Conservation (phyloP, 2,888 invertebrate genomes). For the Cheilosia pagana region DNA sequence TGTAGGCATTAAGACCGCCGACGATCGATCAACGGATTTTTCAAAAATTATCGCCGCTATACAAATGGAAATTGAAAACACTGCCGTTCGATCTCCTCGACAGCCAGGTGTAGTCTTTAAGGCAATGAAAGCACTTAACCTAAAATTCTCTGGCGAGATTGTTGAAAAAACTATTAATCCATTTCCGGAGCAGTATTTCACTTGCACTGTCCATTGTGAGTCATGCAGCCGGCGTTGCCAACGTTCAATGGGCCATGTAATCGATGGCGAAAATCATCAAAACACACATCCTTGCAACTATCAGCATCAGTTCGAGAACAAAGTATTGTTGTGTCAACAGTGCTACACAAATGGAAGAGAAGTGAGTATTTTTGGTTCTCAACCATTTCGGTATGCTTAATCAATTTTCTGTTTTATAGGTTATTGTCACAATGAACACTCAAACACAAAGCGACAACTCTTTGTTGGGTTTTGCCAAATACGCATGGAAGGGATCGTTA, state of each 20-base stretch:
- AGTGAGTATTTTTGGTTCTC: constrained; percentile 78
- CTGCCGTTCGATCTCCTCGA: constrained; percentile 88
- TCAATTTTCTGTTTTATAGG: constrained; percentile 62
- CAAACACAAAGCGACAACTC: constrained; percentile 83
- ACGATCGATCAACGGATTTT: constrained; percentile 86
- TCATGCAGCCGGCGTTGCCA: constrained; percentile 88
- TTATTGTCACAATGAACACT: constrained; percentile 79
- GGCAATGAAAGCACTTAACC: constrained; percentile 89
- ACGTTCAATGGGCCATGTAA: constrained; percentile 88
- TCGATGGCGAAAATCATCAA: constrained; percentile 86
- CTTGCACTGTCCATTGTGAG: constrained; percentile 88
- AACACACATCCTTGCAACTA: constrained; percentile 84
- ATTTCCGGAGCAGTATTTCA: constrained; percentile 92
- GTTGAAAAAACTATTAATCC: constrained; percentile 86
- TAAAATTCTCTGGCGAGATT: constrained; percentile 89
- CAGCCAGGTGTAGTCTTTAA: constrained; percentile 87
- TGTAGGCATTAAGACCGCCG: constrained; percentile 86
- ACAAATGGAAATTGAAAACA: constrained; percentile 87
- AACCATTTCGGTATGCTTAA: background rate
- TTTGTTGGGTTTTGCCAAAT: constrained; percentile 89
- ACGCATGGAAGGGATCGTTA: constrained; percentile 91
- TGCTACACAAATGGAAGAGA: constrained; percentile 86
- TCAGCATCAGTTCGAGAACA: constrained; percentile 90
- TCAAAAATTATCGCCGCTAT: constrained; percentile 85
- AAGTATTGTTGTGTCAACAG: constrained; percentile 87